Percentiles rank a stretch among this genome's conserved stretches.
Conservation (phyloP, 35 echinoderm and acorn worm species). For the Lytechinus pictus region DNA sequence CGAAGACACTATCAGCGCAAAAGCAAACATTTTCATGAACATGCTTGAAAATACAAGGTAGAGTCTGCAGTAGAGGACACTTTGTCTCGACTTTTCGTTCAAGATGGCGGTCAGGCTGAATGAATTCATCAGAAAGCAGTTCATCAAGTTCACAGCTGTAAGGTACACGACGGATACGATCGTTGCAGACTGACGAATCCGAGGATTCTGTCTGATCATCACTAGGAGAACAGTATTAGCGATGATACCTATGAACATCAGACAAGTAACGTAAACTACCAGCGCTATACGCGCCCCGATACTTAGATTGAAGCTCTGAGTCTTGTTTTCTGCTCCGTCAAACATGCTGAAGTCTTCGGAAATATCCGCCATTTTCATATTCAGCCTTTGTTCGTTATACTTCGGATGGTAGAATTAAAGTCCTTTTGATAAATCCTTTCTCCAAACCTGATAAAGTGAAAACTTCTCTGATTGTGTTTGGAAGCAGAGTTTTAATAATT, state of each 20-base stretch:
- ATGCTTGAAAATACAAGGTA: background rate
- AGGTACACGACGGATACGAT: background rate
- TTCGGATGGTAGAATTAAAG: too few species aligned
- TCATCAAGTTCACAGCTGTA: background rate
- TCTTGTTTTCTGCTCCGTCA: background rate
- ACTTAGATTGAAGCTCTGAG: background rate
- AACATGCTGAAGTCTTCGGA: background rate
- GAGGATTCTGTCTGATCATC: background rate
- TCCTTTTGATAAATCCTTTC: too few species aligned
- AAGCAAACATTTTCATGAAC: background rate
- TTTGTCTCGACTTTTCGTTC: background rate
- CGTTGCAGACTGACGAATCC: background rate
- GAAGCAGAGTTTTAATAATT: too few species aligned
- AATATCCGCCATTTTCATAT: background rate
- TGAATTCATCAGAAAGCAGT: background rate
- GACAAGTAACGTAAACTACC: background rate
- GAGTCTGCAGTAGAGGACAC: background rate
- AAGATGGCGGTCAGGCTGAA: conserved; percentile 25
- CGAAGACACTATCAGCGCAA: background rate
- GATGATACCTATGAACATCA: background rate
- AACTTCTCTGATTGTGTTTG: too few species aligned
- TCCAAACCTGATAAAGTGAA: too few species aligned
- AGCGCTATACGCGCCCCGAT: background rate
- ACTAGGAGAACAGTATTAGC: background rate
- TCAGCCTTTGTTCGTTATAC: too few species aligned